phyloP scores from a whole-genome alignment of 2,113 vertebrate species.

The Phalacrocorax pelagicus region DNA sequence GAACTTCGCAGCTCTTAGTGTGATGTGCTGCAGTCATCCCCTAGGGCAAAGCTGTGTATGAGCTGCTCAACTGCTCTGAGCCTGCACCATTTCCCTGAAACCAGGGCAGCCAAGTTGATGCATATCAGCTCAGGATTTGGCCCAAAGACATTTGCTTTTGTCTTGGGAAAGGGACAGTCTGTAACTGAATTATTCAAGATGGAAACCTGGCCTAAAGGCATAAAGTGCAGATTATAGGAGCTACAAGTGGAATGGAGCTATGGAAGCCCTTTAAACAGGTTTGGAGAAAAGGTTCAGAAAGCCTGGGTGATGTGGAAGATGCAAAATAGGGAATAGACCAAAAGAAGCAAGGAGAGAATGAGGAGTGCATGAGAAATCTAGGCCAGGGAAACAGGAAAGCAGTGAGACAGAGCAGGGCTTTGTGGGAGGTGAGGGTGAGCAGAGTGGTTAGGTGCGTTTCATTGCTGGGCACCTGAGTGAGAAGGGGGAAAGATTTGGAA shows the following conservation, averaged over 20 bases:
- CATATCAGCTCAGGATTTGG: not conserved
- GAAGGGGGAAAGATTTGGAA: not conserved
- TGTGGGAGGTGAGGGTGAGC: not conserved
- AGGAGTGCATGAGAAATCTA: not conserved
- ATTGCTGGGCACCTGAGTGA: not conserved
- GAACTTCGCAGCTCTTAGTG: not conserved
- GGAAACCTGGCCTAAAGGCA: slow-evolving; percentile 11
- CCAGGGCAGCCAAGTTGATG: not conserved
- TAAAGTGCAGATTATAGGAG: not conserved
- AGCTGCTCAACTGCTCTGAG: not conserved
- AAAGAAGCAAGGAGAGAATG: not conserved
- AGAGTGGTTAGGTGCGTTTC: not conserved
- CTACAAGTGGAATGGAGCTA: not conserved
- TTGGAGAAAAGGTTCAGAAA: not conserved
- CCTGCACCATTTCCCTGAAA: not conserved
- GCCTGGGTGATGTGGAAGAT: not conserved
- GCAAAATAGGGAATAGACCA: not conserved
- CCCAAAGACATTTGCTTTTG: slow-evolving; percentile 3
- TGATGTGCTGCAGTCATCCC: not conserved
- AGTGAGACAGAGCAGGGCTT: not conserved
- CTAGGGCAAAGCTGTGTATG: not conserved
- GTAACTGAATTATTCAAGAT: not conserved
- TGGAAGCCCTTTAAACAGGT: not conserved
- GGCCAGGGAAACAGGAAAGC: not conserved
- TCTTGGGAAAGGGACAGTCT: not conserved